phyloP scores from a whole-genome alignment of 2,797 vertebrate genomes.

The Onychomys leucogaster region DNA sequence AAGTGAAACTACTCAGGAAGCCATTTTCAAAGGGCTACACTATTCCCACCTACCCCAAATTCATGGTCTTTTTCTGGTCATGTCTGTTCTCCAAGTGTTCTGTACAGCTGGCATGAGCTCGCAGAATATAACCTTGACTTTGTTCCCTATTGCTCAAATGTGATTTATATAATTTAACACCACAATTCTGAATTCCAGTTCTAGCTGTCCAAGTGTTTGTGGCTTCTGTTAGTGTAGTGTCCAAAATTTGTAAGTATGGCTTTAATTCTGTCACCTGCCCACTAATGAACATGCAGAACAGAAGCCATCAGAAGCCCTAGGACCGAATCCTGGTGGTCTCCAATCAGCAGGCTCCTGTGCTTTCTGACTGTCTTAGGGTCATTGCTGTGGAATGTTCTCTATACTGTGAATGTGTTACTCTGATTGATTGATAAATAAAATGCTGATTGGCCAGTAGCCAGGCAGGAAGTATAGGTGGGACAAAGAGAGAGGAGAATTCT shows the following conservation, averaged over 20 bases:
- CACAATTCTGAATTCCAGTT: constrained; percentile 72
- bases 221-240: constrained; percentile 63
- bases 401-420: no score
- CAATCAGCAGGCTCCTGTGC: background rate
- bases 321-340: constrained; percentile 19
- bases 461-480: no score
- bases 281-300: constrained; percentile 58
- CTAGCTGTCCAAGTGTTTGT: constrained; percentile 59
- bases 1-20: background rate
- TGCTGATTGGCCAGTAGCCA: no score
- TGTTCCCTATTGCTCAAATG: constrained; percentile 64
- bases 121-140: constrained; percentile 70
- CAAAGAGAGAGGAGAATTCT: no score
- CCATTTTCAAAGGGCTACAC: background rate
- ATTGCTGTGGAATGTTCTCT: no score
- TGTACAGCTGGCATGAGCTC: background rate
- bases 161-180: constrained; percentile 77
- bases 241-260: constrained; percentile 62
- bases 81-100: background rate
- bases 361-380: background rate
- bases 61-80: background rate
- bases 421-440: no score
- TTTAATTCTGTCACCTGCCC: constrained; percentile 48
- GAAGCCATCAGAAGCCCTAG: background rate
- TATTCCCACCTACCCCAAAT: background rate